phyloP scores from a whole-genome alignment of 2,888 invertebrate species.

The Coleophora deauratella region DNA sequence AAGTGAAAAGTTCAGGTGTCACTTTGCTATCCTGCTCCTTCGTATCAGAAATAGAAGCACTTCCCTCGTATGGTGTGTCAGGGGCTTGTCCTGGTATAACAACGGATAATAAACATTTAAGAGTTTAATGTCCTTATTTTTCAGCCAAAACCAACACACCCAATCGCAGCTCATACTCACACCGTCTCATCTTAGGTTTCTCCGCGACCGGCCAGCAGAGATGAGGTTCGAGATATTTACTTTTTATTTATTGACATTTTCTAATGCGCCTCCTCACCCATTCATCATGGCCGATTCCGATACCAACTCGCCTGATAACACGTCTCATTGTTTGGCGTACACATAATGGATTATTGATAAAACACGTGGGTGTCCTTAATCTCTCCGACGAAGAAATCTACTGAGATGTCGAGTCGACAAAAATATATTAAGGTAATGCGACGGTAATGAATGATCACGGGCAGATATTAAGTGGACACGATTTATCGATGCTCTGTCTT shows the following conservation, averaged over 20 bases:
- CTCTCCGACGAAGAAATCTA: constrained; percentile 47
- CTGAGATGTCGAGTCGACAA: constrained; percentile 44
- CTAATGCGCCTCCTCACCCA: constrained; percentile 55
- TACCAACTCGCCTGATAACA: constrained; percentile 55
- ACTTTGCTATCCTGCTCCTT: too few relatives aligned
- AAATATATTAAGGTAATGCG: constrained; percentile 49
- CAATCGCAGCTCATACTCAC: constrained; percentile 14
- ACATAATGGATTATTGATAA: constrained; percentile 73
- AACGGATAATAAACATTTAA: too few relatives aligned
- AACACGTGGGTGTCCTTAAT: constrained; percentile 70
- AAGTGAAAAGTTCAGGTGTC: too few relatives aligned
- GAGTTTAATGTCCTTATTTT: too few relatives aligned
- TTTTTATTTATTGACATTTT: constrained; percentile 73
- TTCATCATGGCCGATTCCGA: constrained; percentile 56
- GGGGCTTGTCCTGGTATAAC: too few relatives aligned
- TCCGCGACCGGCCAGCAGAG: constrained; percentile 22
- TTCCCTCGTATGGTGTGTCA: too few relatives aligned
- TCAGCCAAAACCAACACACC: too few relatives aligned
- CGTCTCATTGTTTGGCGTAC: constrained; percentile 64
- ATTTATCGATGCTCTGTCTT: constrained; percentile 51
- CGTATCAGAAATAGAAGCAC: too few relatives aligned
- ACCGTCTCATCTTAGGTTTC: constrained; percentile 40
- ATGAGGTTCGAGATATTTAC: constrained; percentile 53
- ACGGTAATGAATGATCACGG: constrained; percentile 55
- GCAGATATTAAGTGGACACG: constrained; percentile 60